A percentile compares a stretch with the other conserved stretches of the same genome.
Evolutionary conservation across 64 coral and sea anemone species (phyloP).

Genomic region (Anthopleura sola): DNA sequence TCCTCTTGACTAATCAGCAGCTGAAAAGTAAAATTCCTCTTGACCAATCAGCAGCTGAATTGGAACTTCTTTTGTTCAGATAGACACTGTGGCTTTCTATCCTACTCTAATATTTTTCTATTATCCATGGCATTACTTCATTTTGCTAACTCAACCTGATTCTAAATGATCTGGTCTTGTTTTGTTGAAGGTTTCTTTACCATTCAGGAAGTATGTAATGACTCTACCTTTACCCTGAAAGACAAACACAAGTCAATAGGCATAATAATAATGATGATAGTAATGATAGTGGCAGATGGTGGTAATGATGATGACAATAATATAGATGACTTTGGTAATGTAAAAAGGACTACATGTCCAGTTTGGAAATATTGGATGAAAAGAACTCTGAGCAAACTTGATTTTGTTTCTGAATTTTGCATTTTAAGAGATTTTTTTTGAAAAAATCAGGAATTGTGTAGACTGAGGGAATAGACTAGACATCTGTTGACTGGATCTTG

Average conservation of each 20-base stretch:
- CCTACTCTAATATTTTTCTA: too few species aligned
- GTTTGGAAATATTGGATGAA: too few species aligned
- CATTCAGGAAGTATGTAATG: slow-evolving; percentile 15
- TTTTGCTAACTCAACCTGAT: not conserved
- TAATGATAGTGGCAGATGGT: not conserved
- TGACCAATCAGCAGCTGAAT: not conserved
- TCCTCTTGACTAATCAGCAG: too few species aligned
- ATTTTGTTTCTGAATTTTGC: too few species aligned
- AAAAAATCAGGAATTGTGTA: too few species aligned
- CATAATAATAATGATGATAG: not conserved
- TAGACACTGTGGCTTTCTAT: not conserved
- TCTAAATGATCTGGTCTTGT: not conserved
- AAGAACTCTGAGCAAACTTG: too few species aligned
- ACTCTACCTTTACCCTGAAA: slow-evolving; percentile 17
- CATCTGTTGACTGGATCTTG: too few species aligned
- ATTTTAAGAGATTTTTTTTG: too few species aligned
- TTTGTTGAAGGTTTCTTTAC: slow-evolving; percentile 9
- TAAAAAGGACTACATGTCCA: not conserved
- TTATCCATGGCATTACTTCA: not conserved
- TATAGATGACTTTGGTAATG: not conserved
- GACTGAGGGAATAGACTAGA: too few species aligned
- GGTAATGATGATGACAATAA: not conserved
- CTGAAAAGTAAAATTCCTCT: too few species aligned
- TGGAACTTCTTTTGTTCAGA: not conserved
- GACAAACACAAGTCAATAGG: not conserved